Base-by-base conservation (phyloP, 2,888 invertebrate species). In the Platycheirus albimanus region DNA sequence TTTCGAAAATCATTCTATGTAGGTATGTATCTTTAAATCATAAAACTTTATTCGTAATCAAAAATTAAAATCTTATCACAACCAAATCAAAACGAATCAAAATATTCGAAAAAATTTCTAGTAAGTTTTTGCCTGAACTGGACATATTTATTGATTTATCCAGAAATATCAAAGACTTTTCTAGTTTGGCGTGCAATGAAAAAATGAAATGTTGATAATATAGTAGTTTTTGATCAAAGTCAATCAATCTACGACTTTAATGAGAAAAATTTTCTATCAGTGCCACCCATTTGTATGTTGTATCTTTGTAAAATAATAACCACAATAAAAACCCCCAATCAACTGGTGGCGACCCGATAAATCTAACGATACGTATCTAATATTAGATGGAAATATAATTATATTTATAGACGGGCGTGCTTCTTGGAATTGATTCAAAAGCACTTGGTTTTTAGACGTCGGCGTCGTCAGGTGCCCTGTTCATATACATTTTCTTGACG, bases 381-480 rank as follows among this genome's bases (percentile, higher is more conserved):
- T 58, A 43, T 58, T 58, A 41, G 15, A 41, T 24, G 3, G 10
- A 24, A 11, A 41, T 24, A 38, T 1, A 4, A 3, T 4, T 4
- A 20, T 38, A 56, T 56, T 56, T 20, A 56, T 41, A 28, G 58
- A 11, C 11, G 11, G 41, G 28, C 41, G 58, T 58, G 41, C 41
- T 13, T 41, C 41, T 24, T 0, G 6, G 15, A 58, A 58, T 41
- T 41, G 15, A 24, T 58, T 41, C 11, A 41, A 41, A 41, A 58
- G 15, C 5, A 56, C 15, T 56, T 38, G n/a, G 11, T 13, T 10
- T 52, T n/a, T 10, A 20, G 13, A 8, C n/a, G n/a, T n/a, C n/a
- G n/a, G 15, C 11, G 58, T 24, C 6, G 24, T 41, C 41, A 58
- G 58, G 41, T 58, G 58, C 41, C 15, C 11, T 28, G 41, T 41